Percentiles rank a stretch among this genome's conserved stretches.
These are phyloP conservation scores for Falcunculus frontatus DNA, from an alignment of 2,113 vertebrate species.

Conservation along the genomic window DNA sequence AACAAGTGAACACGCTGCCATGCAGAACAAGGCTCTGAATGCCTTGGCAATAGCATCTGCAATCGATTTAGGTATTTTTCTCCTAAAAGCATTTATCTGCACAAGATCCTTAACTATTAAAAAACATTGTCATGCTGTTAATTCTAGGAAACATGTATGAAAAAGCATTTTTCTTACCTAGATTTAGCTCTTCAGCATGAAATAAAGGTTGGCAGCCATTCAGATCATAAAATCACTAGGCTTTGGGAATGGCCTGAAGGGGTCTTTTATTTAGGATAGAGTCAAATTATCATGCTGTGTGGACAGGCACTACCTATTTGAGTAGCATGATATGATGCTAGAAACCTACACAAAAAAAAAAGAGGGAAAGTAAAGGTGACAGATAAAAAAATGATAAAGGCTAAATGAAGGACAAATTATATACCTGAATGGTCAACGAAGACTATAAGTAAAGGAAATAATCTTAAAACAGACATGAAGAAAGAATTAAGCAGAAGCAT, in stretches of 20 bases:
- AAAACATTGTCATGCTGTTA: neutral
- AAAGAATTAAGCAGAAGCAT: neutral
- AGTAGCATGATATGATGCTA: neutral
- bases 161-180: neutral
- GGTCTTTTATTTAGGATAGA: neutral
- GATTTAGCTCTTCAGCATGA: neutral
- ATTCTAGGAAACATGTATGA: neutral
- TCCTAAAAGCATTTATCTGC: neutral
- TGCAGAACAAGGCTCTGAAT: conserved; percentile 87
- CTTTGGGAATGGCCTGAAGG: neutral
- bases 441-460: neutral
- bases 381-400: neutral
- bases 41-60: conserved; percentile 83
- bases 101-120: neutral
- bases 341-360: neutral
- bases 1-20: conserved; percentile 80
- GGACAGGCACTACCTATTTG: neutral
- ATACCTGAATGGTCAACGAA: neutral
- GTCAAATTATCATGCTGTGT: neutral
- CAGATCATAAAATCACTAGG: neutral
- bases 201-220: neutral
- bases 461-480: neutral
- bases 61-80: conserved; percentile 76
- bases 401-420: neutral
- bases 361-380: neutral